Evolutionary conservation across 2,113 vertebrate species (phyloP), one percentile per base, ranked within the genome.

Genomic region (Cyprinodon tularosa): DNA sequence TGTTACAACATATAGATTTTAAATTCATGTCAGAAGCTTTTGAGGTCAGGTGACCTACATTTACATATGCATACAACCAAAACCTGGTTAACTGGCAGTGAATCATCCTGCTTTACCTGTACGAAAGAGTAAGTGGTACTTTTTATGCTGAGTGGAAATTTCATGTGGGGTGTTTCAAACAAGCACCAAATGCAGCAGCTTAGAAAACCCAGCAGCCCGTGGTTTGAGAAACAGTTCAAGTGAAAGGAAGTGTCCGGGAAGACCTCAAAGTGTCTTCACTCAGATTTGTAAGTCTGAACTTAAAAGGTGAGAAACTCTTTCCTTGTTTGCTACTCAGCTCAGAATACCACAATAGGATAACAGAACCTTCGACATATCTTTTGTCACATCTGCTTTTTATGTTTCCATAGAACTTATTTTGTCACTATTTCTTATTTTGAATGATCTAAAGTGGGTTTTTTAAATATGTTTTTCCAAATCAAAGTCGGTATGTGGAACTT

Each of bases 401-500:
- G 9, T 45, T 45, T 45, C 12, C 12, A 45, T 42, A 6, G 42
- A 6, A 45, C 2, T 10, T 45, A 45, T 45, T 45, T 45, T 29
- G 29, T 29, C 29, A 2, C 29, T 29, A 29, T 29, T 29, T 29
- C 29, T 45, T 45, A 11, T 45, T 36, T 62, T 40, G 39, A 12
- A 12, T 20, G 44, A 17, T 29, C 29, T 15, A 6, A 9, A 38
- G 17, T 39, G 3, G 2, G n/a, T 11, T 60, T 3, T 63, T 50
- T 22, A 20, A 5, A 2, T 39, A 29, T 12, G 8, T 37, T 66
- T 47, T 75, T 66, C 14, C 61, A 45, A 7, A 37, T 3, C 48
- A 62, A 44, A 3, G 3, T 39, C 12, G 20, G 53, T 22, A 9
- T 8, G 13, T 67, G 82, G 89, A 85, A 84, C 57, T 88, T 80